phyloP scores from a whole-genome alignment of 2,797 vertebrate species.

The Florisuga fusca region DNA sequence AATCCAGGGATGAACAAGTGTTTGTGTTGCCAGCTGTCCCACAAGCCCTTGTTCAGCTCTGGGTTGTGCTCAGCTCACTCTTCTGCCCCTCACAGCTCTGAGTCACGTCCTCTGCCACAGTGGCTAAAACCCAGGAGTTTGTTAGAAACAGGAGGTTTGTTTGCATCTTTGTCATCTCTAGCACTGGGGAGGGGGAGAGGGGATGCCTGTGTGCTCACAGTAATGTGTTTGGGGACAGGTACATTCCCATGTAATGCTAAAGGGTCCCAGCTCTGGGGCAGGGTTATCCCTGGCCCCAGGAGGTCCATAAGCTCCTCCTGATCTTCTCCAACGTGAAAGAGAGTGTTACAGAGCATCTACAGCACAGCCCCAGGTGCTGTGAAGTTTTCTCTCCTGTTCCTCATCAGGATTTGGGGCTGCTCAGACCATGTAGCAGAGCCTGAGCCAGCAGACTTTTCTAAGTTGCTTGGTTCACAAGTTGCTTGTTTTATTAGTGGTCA shows the following conservation, averaged over 20 bases:
- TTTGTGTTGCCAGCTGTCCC: neutral
- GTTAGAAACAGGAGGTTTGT: neutral
- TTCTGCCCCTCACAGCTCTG: neutral
- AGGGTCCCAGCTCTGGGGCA: neutral
- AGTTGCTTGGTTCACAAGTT: neutral
- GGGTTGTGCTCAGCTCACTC: neutral
- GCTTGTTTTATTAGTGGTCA: neutral
- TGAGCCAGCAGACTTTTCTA: neutral
- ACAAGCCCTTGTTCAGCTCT: neutral
- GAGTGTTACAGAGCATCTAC: neutral
- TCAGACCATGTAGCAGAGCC: neutral
- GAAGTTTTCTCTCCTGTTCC: neutral
- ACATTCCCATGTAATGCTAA: neutral
- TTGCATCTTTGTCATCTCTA: neutral
- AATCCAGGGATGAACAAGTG: neutral
- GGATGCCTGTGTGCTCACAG: accelerated
- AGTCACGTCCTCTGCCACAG: neutral
- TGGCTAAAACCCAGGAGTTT: neutral
- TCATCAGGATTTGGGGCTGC: neutral
- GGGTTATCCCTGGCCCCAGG: neutral
- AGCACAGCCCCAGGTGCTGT: neutral
- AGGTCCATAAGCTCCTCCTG: neutral
- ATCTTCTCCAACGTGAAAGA: neutral
- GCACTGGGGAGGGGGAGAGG: neutral
- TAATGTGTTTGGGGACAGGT: neutral